Evolutionary conservation across 1,140 invertebrate genomes (phyloP).

Genomic region (Triops cancriformis): DNA sequence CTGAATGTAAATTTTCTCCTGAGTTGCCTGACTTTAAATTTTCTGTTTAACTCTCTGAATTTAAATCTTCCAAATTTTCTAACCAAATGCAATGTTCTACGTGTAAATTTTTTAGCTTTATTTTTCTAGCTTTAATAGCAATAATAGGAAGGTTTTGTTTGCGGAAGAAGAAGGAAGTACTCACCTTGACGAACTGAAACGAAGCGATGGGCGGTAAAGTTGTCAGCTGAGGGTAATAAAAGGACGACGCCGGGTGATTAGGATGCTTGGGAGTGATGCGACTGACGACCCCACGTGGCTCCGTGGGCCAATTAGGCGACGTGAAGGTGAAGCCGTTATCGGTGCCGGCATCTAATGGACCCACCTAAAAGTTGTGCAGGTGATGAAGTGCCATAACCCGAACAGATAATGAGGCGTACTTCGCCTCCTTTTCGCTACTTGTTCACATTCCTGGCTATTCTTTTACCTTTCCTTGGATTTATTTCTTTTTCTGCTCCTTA

Average conservation of each 20-base stretch:
- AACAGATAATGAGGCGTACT: slow-evolving; percentile 11
- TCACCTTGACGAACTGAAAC: slow-evolving; percentile 79
- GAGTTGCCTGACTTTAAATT: too few relatives aligned
- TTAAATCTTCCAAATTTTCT: too few relatives aligned
- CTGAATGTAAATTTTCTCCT: too few relatives aligned
- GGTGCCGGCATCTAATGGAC: slow-evolving; percentile 91
- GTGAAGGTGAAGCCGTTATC: slow-evolving; percentile 96
- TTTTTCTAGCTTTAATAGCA: too few relatives aligned
- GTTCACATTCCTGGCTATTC: not conserved
- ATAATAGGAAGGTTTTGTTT: too few relatives aligned
- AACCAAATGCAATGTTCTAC: too few relatives aligned
- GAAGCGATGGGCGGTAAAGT: slow-evolving; percentile 81
- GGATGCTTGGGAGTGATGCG: slow-evolving; percentile 82
- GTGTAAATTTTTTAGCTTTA: too few relatives aligned
- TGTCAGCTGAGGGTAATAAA: slow-evolving; percentile 82
- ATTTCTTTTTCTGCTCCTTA: too few relatives aligned
- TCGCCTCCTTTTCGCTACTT: not conserved
- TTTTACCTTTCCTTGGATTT: too few relatives aligned
- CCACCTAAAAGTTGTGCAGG: slow-evolving; percentile 50
- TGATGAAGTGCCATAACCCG: not conserved
- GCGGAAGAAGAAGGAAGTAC: too few relatives aligned
- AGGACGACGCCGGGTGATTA: slow-evolving; percentile 86
- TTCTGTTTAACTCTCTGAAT: too few relatives aligned
- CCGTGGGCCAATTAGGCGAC: slow-evolving; percentile 84
- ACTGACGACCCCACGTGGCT: slow-evolving; percentile 79